phyloP scores from a whole-genome alignment of 2,113 vertebrate species.

The Calidris pugnax region DNA sequence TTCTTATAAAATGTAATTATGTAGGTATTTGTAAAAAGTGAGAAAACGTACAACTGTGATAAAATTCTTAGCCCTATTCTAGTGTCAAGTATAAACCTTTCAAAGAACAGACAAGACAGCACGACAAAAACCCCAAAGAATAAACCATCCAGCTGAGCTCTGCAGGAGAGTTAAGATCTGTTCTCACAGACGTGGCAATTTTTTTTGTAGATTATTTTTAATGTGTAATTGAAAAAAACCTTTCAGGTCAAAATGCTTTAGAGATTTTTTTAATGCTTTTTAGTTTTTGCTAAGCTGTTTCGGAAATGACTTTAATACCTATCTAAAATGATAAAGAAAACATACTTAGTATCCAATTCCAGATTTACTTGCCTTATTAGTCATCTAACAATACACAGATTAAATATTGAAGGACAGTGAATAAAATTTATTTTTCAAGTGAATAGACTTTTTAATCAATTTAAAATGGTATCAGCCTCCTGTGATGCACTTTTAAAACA shows the following conservation, averaged over 20 bases:
- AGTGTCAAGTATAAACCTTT: not conserved
- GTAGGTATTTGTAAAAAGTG: not conserved
- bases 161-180: not conserved
- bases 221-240: not conserved
- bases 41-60: not conserved
- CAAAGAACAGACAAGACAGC: not conserved
- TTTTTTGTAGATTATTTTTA: not conserved
- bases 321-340: not conserved
- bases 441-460: not conserved
- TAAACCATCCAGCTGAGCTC: not conserved
- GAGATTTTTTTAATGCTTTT: not conserved
- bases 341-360: not conserved
- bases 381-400: not conserved
- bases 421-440: not conserved
- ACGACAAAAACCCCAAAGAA: not conserved
- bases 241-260: not conserved
- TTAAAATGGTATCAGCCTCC: not conserved
- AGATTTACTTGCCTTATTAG: not conserved
- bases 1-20: not conserved
- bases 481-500: not conserved
- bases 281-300: not conserved
- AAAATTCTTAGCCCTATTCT: not conserved
- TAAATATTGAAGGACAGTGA: not conserved
- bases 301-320: not conserved
- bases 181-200: not conserved